phyloP scores from a whole-genome alignment of 2,888 invertebrate species.

The Mechanitis messenoides region DNA sequence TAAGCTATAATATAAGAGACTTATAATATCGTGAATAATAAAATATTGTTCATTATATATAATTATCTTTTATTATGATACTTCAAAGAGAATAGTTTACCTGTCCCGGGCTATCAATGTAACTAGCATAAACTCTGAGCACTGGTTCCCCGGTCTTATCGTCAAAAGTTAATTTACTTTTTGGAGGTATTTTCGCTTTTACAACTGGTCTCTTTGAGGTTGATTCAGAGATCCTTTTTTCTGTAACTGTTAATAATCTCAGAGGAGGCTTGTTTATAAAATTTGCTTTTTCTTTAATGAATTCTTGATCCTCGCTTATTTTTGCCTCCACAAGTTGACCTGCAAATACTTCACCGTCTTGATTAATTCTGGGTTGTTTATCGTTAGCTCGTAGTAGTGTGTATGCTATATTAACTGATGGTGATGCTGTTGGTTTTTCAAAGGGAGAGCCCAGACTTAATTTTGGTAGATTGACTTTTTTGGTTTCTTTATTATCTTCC shows the following conservation, averaged over 20 bases:
- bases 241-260: conserved; percentile 47
- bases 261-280: conserved; percentile 53
- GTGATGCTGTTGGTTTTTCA: conserved; percentile 53
- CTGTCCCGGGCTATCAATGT: conserved; percentile 55
- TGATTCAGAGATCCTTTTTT: conserved; percentile 39
- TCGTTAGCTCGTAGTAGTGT: conserved; percentile 56
- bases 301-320: conserved; percentile 64
- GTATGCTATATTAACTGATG: conserved; percentile 61
- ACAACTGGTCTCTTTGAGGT: conserved; percentile 49
- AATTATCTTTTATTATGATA: too few species aligned
- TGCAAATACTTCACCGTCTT: conserved; percentile 58
- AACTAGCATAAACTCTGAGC: conserved; percentile 75
- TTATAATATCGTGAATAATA: too few species aligned
- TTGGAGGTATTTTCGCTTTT: conserved; percentile 64
- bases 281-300: conserved; percentile 55
- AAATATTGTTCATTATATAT: too few species aligned
- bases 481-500: conserved; percentile 9
- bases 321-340: conserved; percentile 68
- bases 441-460: conserved; percentile 51
- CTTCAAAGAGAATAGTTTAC: conserved; percentile 34
- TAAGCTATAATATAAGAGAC: too few species aligned
- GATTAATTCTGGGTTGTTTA: conserved; percentile 47
- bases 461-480: conserved; percentile 46
- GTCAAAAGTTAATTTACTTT: conserved; percentile 63
- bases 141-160: conserved; percentile 69